Conservation (phyloP, 2,888 invertebrate species). For the Blastobasis adustella region DNA sequence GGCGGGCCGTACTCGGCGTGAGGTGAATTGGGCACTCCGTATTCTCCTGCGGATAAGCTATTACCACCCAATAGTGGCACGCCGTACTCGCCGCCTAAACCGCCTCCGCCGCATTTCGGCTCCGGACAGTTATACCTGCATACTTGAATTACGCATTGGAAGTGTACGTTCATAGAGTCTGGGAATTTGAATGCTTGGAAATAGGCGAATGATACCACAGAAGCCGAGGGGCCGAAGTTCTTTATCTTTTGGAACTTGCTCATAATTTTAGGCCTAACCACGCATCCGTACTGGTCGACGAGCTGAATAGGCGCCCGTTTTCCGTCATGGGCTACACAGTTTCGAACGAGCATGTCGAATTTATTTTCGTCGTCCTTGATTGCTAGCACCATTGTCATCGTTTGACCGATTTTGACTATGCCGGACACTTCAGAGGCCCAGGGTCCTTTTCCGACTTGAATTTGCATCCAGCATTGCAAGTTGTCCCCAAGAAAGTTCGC, state of each 20-base stretch:
- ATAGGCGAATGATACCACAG: slow-evolving; percentile 95
- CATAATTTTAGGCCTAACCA: slow-evolving; percentile 95
- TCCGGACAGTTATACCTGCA: slow-evolving; percentile 95
- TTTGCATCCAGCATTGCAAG: slow-evolving; percentile 98
- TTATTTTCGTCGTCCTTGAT: slow-evolving; percentile 97
- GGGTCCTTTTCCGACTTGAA: slow-evolving; percentile 96
- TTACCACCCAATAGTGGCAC: slow-evolving; percentile 78
- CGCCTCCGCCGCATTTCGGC: slow-evolving; percentile 87
- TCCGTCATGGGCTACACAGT: slow-evolving; percentile 96
- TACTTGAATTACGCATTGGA: slow-evolving; percentile 97
- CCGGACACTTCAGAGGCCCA: slow-evolving; percentile 98
- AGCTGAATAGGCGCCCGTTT: slow-evolving; percentile 94
- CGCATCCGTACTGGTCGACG: slow-evolving; percentile 95
- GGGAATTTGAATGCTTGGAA: slow-evolving; percentile 98
- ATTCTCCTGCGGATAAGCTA: slow-evolving; percentile 77
- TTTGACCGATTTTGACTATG: slow-evolving; percentile 96
- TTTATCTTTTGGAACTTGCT: slow-evolving; percentile 96
- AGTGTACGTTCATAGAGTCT: slow-evolving; percentile 97
- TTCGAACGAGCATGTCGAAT: slow-evolving; percentile 95
- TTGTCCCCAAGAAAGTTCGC: slow-evolving; percentile 97
- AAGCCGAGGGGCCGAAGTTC: slow-evolving; percentile 95
- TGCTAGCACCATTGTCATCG: slow-evolving; percentile 97
- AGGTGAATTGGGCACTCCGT: slow-evolving; percentile 71
- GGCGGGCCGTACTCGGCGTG: slow-evolving; percentile 83
- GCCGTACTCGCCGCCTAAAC: slow-evolving; percentile 80